Percentiles rank a stretch among this genome's conserved stretches.
Evolutionary conservation across 2,888 invertebrate species (phyloP).

Genomic region (Philereme transversata): DNA sequence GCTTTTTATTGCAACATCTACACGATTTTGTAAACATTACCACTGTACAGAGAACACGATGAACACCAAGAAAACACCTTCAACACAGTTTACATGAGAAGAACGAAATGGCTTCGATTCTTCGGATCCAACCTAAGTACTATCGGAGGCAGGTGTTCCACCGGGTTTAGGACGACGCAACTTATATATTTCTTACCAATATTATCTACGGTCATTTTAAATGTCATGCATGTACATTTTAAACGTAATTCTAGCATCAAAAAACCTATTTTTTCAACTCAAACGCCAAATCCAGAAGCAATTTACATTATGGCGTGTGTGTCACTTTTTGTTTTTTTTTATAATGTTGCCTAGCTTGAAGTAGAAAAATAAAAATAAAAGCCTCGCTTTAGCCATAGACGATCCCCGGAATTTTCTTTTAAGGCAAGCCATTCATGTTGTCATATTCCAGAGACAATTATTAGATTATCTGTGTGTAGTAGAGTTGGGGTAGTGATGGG

Average conservation of each 20-base stretch:
- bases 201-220: slow-evolving; percentile 75
- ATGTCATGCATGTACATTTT: slow-evolving; percentile 66
- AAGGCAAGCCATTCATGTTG: neutral
- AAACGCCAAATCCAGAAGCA: slow-evolving; percentile 81
- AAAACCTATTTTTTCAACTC: slow-evolving; percentile 70
- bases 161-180: slow-evolving; percentile 42
- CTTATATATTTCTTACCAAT: slow-evolving; percentile 69
- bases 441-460: no score
- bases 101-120: slow-evolving; percentile 80
- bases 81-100: slow-evolving; percentile 60
- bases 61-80: slow-evolving; percentile 50
- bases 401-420: slow-evolving; percentile 13
- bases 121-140: slow-evolving; percentile 76
- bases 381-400: slow-evolving; percentile 15
- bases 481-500: no score
- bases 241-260: slow-evolving; percentile 66
- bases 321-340: slow-evolving; percentile 79
- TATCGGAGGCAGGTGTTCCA: slow-evolving; percentile 51
- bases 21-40: slow-evolving; percentile 42
- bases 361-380: slow-evolving; percentile 2
- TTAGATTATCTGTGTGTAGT: no score
- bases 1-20: slow-evolving; percentile 51
- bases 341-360: slow-evolving; percentile 50
- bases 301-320: slow-evolving; percentile 85
- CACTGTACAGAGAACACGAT: slow-evolving; percentile 39